These are phyloP conservation scores for Chromis chromis DNA, from an alignment of 2,797 vertebrate genomes.

Conservation along the genomic window DNA sequence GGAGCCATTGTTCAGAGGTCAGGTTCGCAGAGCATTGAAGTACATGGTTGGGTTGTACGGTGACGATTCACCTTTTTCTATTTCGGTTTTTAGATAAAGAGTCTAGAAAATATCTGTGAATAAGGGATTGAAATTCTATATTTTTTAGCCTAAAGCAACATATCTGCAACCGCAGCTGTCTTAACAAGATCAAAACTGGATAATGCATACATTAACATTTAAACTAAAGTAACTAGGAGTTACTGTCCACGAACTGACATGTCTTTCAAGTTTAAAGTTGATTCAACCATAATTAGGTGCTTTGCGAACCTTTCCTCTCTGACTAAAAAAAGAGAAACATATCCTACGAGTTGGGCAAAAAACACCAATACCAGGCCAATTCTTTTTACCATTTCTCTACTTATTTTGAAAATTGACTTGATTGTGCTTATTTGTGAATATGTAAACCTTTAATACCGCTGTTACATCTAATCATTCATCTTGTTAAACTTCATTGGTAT, in stretches of 20 bases:
- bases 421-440: conserved; percentile 83
- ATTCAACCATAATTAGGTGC: conserved; percentile 73
- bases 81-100: conserved; percentile 54
- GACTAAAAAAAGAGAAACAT: conserved; percentile 70
- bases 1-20: conserved; percentile 70
- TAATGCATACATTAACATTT: conserved; percentile 39
- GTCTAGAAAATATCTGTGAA: conserved; percentile 47
- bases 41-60: conserved; percentile 58
- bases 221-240: conserved; percentile 32
- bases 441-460: conserved; percentile 79
- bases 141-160: conserved; percentile 48
- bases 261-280: conserved; percentile 27
- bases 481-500: conserved; percentile 59
- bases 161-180: conserved; percentile 37
- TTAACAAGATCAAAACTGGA: conserved; percentile 27
- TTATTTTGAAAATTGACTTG: conserved; percentile 77
- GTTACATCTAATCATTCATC: conserved; percentile 63
- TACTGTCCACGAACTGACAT: conserved; percentile 35
- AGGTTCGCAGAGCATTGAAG: conserved; percentile 81
- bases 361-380: conserved; percentile 78
- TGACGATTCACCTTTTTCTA: conserved; percentile 43
- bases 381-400: conserved; percentile 74
- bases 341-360: conserved; percentile 74
- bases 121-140: conserved; percentile 20
- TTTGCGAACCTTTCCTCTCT: conserved; percentile 83